These are phyloP conservation scores for Argyrosomus regius DNA, from an alignment of 2,797 vertebrate species.

Conservation along the genomic window DNA sequence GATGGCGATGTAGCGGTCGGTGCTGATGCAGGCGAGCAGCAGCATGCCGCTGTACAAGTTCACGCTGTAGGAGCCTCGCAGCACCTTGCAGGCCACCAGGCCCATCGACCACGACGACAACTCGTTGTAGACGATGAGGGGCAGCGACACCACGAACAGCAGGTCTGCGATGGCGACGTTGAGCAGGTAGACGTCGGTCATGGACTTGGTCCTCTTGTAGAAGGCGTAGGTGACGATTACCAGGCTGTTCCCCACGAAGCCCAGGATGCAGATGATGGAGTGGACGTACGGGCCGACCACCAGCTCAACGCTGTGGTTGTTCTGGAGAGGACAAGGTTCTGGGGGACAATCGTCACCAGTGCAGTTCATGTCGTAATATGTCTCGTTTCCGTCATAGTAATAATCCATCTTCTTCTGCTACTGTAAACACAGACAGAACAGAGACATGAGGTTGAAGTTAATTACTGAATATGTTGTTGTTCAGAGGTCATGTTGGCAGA, in stretches of 20 bases:
- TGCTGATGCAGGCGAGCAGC: constrained; percentile 91
- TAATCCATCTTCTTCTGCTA: not conserved
- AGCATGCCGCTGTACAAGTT: constrained; percentile 95
- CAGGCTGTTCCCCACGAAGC: constrained; percentile 90
- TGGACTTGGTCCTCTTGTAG: constrained; percentile 91
- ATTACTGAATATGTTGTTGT: too few species aligned
- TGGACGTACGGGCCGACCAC: constrained; percentile 78
- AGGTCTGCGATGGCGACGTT: constrained; percentile 94
- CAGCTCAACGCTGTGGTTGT: not conserved
- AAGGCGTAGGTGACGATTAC: constrained; percentile 91
- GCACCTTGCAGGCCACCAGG: constrained; percentile 86
- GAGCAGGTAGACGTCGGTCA: constrained; percentile 93
- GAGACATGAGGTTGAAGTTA: not conserved
- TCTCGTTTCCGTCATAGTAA: accelerated
- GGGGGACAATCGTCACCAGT: too few species aligned
- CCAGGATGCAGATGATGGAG: constrained; percentile 87
- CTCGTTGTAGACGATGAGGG: constrained; percentile 88
- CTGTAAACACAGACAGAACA: constrained; percentile 24
- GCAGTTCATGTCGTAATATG: too few species aligned
- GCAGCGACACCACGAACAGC: constrained; percentile 90
- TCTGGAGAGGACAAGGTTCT: constrained; percentile 25
- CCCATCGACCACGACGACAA: constrained; percentile 86
- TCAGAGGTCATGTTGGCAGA: too few species aligned
- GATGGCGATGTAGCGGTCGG: constrained; percentile 93
- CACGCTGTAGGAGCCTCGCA: constrained; percentile 89